Evolutionary conservation across 2,113 vertebrate genomes (phyloP).

Genomic region (Toxostoma redivivum): DNA sequence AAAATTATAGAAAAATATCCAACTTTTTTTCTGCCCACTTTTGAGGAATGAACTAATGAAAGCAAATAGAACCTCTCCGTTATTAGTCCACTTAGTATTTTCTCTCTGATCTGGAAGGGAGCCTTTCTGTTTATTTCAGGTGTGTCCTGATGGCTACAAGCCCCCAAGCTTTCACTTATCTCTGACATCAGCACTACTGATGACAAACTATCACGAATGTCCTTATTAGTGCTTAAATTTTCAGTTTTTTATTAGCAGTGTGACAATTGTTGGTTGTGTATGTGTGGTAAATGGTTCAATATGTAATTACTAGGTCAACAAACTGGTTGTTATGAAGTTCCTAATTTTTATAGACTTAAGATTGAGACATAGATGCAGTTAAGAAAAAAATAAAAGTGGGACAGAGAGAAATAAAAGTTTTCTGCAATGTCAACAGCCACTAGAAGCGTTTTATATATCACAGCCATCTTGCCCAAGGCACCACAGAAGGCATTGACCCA

Average conservation of each 20-base stretch:
- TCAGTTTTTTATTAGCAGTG: background rate
- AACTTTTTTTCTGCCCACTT: background rate
- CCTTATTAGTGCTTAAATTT: background rate
- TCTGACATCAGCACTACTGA: background rate
- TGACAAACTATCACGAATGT: background rate
- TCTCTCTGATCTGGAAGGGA: background rate
- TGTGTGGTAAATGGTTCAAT: background rate
- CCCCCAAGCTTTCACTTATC: background rate
- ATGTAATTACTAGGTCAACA: background rate
- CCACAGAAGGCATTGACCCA: conserved; percentile 21
- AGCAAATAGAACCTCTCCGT: background rate
- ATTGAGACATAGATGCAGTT: background rate
- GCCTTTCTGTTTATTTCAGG: background rate
- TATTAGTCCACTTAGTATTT: background rate
- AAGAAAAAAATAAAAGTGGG: background rate
- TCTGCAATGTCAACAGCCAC: background rate
- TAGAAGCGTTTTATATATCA: conserved; percentile 33
- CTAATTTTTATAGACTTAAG: background rate
- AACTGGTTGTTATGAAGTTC: background rate
- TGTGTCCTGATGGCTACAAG: background rate
- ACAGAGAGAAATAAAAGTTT: background rate
- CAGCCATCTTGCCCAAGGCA: conserved; percentile 19
- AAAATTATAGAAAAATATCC: background rate
- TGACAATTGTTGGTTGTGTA: background rate
- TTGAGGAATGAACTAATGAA: background rate